Evolutionary conservation across 2,888 invertebrate genomes (phyloP).

Genomic region (Drosophila setosimentum): DNA sequence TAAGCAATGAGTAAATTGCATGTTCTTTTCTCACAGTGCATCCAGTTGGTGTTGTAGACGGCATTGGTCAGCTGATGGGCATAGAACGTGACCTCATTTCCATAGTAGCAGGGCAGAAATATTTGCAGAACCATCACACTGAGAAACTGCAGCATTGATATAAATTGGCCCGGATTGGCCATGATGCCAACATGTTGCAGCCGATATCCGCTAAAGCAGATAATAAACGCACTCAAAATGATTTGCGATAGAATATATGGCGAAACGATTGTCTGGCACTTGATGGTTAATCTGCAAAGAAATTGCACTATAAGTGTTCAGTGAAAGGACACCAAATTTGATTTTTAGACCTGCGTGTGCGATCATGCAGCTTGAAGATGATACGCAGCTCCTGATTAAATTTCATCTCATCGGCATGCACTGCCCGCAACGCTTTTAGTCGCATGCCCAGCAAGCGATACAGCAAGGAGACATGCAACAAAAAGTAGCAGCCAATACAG

Average conservation of each 20-base stretch:
- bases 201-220: conserved; percentile 78
- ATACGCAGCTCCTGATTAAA: conserved; percentile 38
- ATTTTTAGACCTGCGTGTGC: conserved; percentile 44
- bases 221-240: conserved; percentile 72
- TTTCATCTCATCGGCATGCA: conserved; percentile 6
- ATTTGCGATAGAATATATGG: conserved; percentile 68
- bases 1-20: conserved; percentile 67
- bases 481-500: conserved; percentile 71
- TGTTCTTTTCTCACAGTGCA: conserved; percentile 47
- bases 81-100: conserved; percentile 75
- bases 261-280: conserved; percentile 61
- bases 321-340: fast-evolving
- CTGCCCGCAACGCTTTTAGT: conserved; percentile 42
- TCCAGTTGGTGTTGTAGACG: conserved; percentile 79
- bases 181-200: conserved; percentile 57
- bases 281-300: conserved; percentile 39
- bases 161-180: conserved; percentile 64
- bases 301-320: no score
- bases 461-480: conserved; percentile 73
- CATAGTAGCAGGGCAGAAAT: conserved; percentile 82
- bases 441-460: conserved; percentile 74
- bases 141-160: conserved; percentile 67
- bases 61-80: conserved; percentile 66
- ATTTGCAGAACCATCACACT: conserved; percentile 78
- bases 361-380: conserved; percentile 52